Base-by-base conservation (phyloP, 2,113 vertebrate species). In the Oncorhynchus masou region DNA sequence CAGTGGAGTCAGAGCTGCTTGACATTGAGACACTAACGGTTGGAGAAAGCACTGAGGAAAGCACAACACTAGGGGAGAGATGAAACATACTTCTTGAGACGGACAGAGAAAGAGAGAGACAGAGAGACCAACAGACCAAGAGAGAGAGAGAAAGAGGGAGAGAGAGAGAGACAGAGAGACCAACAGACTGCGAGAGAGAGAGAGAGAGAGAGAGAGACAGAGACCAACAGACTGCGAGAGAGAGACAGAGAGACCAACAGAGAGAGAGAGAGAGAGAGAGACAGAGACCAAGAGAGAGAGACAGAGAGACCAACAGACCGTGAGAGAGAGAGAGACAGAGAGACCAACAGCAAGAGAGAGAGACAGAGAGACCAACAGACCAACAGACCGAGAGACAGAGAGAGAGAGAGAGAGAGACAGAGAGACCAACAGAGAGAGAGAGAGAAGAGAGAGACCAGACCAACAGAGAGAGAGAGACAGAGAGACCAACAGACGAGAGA, bases 1-100 rank as follows among this genome's bases (percentile, higher is more conserved):
- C 70, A 82, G 80, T 80, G 60, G 82, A 57, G 74, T 54, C 27
- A 31, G 65, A 67, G 65, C 65, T 13, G 65, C 73, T 82, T 74
- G 66, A 77, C 75, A 70, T 66, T 64, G 74, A 82, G 75, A 75
- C 84, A 84, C 75, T 45, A 79, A 68, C 70, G 49, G 73, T 84
- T 72, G 24, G 81, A 74, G 74, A 80, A 85, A 78, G 84, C 25
- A 75, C 34, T 74, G 25, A 31, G 45, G 22, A 65, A 15, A 48
- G 25, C 31, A 65, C 31, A 65, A 16, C 8, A 71, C 11, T 8
- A 9, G 49, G 15, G 31, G 72, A 65, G 7, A 24, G 57, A 29
- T 59, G 51, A 48, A 77, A 22, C 66, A 72, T 27, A 49, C 13
- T 20, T 19, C 2, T 57, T 57, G 34, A 66, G 66, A 73, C 0